Conservation (phyloP, 2,797 vertebrate species). For the Sebastes dallii region DNA sequence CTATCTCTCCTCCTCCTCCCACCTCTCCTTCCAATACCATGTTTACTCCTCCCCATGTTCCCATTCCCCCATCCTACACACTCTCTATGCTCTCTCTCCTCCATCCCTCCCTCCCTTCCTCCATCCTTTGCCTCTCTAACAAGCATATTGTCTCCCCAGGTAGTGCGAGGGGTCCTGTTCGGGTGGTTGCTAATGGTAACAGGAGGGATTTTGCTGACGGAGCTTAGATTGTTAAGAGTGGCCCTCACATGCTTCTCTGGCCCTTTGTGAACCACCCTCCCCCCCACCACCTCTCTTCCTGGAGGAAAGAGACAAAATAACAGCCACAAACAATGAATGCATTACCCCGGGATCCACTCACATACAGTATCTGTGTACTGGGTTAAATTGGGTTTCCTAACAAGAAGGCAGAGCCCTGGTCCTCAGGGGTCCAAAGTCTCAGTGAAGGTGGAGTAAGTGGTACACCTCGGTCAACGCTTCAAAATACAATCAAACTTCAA, state of each 20-base stretch:
- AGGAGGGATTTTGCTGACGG: constrained; percentile 69
- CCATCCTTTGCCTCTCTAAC: constrained; percentile 62
- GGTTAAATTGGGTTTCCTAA: not conserved
- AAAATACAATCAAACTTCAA: not conserved
- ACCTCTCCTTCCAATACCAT: not conserved
- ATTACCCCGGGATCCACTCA: not conserved
- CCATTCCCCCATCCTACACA: constrained; percentile 28
- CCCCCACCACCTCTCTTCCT: not conserved
- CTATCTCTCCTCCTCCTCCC: not conserved
- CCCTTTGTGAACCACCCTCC: constrained; percentile 3
- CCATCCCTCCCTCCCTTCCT: not conserved
- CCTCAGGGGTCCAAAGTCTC: not conserved
- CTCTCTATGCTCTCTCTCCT: not conserved
- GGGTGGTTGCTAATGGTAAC: constrained; percentile 72
- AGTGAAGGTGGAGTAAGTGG: not conserved
- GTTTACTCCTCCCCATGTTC: constrained; percentile 22
- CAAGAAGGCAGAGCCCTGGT: not conserved
- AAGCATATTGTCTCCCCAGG: constrained; percentile 65
- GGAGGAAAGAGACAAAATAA: not conserved
- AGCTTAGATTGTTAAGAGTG: constrained; percentile 48
- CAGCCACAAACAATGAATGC: not conserved
- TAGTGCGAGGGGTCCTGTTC: constrained; percentile 54
- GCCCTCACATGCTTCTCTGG: constrained; percentile 42
- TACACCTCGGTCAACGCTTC: not conserved
- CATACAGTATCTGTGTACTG: not conserved